Percentiles rank a stretch among this genome's conserved stretches.
phyloP scores from a whole-genome alignment of 1,140 invertebrate species.

The Panagrolaimus sp. region DNA sequence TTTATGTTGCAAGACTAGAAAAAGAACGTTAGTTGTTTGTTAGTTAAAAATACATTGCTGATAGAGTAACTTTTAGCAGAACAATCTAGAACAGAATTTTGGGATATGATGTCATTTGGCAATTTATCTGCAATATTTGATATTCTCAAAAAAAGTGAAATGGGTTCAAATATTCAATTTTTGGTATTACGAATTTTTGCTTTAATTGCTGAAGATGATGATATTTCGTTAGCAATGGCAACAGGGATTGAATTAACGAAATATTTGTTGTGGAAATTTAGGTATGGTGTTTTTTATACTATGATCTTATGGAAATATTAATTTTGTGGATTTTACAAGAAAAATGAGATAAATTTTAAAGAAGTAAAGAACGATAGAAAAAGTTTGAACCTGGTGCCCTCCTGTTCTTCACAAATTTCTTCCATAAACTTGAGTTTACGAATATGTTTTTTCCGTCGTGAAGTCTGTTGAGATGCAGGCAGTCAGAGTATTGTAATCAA shows the following conservation, averaged over 20 bases:
- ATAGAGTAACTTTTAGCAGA: background rate
- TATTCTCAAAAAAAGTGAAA: background rate
- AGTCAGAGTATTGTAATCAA: too few relatives aligned
- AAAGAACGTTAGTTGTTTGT: background rate
- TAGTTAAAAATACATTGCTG: too few relatives aligned
- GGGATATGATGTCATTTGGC: slow-evolving; percentile 8
- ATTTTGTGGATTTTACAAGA: too few relatives aligned
- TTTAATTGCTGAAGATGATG: background rate
- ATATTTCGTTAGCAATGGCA: background rate
- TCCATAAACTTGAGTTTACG: too few relatives aligned
- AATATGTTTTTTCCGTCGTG: too few relatives aligned
- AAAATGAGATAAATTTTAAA: too few relatives aligned
- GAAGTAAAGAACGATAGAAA: too few relatives aligned
- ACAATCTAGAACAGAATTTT: background rate
- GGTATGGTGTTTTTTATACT: too few relatives aligned
- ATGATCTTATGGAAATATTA: too few relatives aligned
- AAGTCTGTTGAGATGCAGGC: too few relatives aligned
- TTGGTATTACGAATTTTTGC: background rate
- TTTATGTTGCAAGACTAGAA: background rate
- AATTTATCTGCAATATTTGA: background rate
- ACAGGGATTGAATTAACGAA: background rate
- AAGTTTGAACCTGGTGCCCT: too few relatives aligned
- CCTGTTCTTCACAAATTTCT: too few relatives aligned
- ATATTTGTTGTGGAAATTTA: slow-evolving; percentile 3
- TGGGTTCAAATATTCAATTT: background rate